A percentile compares a stretch with the other conserved stretches of the same genome.
Conservation (phyloP, 2,113 vertebrate species). For the Carettochelys insculpta region DNA sequence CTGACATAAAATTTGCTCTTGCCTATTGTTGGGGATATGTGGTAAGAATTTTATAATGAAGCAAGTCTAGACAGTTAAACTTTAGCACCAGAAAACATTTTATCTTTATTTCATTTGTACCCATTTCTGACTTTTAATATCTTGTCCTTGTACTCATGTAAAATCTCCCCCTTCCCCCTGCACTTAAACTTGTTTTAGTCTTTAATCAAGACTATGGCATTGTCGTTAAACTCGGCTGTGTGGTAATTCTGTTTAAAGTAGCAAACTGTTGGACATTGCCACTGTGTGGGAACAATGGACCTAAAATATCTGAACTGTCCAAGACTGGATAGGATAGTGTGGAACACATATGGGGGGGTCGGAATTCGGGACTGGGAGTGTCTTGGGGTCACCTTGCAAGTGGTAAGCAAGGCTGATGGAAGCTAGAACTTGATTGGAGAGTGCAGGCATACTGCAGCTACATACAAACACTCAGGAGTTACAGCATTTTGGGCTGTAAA, state of each 20-base stretch:
- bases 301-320: neutral
- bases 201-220: neutral
- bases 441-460: neutral
- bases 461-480: neutral
- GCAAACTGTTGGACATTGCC: neutral
- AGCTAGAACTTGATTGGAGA: neutral
- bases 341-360: neutral
- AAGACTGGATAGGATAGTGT: neutral
- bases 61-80: neutral
- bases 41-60: neutral
- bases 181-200: neutral
- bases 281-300: neutral
- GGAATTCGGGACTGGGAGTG: neutral
- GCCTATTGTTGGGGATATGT: neutral
- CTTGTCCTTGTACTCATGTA: neutral
- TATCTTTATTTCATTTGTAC: neutral
- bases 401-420: neutral
- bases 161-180: neutral
- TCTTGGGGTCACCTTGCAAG: neutral
- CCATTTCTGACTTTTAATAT: neutral
- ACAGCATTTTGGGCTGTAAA: neutral
- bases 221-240: neutral
- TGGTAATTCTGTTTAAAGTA: neutral
- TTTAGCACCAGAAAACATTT: neutral
- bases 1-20: neutral